A percentile compares a stretch with the other conserved stretches of the same genome.
phyloP scores from a whole-genome alignment of 2,888 invertebrate genomes.

The Lysandra coridon region DNA sequence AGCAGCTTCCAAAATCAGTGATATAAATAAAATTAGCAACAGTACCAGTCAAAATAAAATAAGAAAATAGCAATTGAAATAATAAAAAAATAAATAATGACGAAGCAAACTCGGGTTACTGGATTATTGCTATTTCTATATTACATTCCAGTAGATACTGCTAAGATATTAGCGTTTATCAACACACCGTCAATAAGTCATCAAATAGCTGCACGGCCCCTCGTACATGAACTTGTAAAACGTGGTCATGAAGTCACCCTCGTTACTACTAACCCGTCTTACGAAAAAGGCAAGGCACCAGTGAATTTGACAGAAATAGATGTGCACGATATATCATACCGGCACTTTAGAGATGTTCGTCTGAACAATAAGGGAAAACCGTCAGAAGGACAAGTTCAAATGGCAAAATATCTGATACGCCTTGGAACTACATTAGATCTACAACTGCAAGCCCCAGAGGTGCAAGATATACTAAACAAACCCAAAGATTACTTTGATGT shows the following conservation, averaged over 20 bases:
- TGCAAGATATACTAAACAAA: conserved; percentile 44
- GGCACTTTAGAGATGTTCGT: conserved; percentile 35
- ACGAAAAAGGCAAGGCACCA: conserved; percentile 39
- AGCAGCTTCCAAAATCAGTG: no score
- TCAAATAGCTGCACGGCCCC: conserved; percentile 53
- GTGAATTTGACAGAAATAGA: conserved; percentile 57
- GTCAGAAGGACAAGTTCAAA: background rate
- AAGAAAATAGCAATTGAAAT: background rate
- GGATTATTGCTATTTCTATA: background rate
- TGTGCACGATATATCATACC: conserved; percentile 48
- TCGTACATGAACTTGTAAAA: conserved; percentile 52
- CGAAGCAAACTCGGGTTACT: background rate
- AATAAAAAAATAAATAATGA: background rate
- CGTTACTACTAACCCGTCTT: conserved; percentile 54
- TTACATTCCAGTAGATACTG: conserved; percentile 35
- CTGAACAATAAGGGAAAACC: conserved; percentile 25
- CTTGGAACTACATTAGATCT: conserved; percentile 32
- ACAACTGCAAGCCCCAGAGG: conserved; percentile 43
- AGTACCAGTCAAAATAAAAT: background rate
- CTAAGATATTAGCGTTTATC: conserved; percentile 48
- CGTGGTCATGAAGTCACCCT: conserved; percentile 60
- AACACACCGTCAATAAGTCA: conserved; percentile 53
- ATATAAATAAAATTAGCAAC: background rate
- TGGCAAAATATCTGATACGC: background rate
- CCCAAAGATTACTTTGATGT: conserved; percentile 43